These are phyloP conservation scores for Carassius gibelio DNA, from an alignment of 2,113 vertebrate species.

Conservation along the genomic window DNA sequence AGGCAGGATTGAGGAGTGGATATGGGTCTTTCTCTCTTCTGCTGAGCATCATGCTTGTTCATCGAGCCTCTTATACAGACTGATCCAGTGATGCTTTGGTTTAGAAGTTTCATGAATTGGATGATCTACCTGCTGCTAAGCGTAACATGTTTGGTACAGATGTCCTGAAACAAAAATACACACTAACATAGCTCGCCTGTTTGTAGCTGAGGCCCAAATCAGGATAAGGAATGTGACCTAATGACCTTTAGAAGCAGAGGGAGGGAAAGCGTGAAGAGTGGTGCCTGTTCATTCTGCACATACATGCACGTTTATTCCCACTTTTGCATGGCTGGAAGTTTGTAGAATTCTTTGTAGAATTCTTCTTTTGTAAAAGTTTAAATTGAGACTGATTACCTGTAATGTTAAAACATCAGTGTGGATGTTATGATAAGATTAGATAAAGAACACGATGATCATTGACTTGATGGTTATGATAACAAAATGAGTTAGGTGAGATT, in stretches of 20 bases:
- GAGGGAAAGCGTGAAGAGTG: background rate
- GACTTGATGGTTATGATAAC: too few species aligned
- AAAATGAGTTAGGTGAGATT: background rate
- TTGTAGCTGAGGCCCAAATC: slow-evolving; percentile 49
- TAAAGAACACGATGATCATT: background rate
- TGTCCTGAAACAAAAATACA: background rate
- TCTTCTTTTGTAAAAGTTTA: background rate
- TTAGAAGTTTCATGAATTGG: background rate
- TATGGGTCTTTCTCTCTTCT: background rate
- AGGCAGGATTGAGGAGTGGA: background rate
- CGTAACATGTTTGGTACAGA: background rate
- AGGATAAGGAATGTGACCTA: slow-evolving; percentile 60
- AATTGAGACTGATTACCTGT: too few species aligned
- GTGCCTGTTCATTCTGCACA: slow-evolving; percentile 5
- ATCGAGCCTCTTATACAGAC: background rate
- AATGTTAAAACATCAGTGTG: too few species aligned
- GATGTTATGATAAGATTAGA: background rate
- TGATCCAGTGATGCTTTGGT: background rate
- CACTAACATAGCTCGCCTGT: background rate
- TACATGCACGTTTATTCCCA: slow-evolving; percentile 36
- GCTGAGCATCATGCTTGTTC: background rate
- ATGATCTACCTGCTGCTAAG: background rate
- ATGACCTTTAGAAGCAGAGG: slow-evolving; percentile 47
- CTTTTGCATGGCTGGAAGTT: background rate
- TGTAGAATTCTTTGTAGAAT: background rate